These are phyloP conservation scores for Puffinus mauretanicus DNA, from an alignment of 2,113 vertebrate genomes.

Conservation along the genomic window DNA sequence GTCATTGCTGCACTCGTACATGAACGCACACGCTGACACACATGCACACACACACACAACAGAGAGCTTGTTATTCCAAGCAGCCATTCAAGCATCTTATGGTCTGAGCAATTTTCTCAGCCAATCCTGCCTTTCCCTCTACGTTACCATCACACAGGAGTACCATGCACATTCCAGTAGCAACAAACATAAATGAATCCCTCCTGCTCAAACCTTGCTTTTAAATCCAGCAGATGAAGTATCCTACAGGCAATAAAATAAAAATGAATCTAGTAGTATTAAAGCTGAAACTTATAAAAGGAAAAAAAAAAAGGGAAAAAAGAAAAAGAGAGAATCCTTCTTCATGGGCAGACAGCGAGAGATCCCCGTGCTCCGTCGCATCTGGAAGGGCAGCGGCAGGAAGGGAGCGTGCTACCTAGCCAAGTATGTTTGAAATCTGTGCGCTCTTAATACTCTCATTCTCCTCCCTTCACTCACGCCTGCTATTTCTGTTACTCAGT, in stretches of 20 bases:
- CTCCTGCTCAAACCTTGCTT: slow-evolving; percentile 62
- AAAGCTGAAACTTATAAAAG: background rate
- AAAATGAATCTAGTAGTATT: background rate
- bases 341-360: background rate
- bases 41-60: background rate
- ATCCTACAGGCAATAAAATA: background rate
- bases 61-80: background rate
- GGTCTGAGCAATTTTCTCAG: background rate
- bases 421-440: slow-evolving; percentile 69
- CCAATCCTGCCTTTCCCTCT: slow-evolving; percentile 1
- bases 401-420: background rate
- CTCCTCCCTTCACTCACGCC: slow-evolving; percentile 62
- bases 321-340: background rate
- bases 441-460: slow-evolving; percentile 48
- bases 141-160: background rate
- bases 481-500: slow-evolving; percentile 64
- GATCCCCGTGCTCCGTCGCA: background rate
- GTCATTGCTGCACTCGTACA: background rate
- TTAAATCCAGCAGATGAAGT: slow-evolving; percentile 57
- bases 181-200: background rate
- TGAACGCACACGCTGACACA: background rate
- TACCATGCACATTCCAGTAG: background rate
- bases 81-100: slow-evolving; percentile 4
- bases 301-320: background rate
- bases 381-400: slow-evolving; percentile 14